A percentile compares a stretch with the other conserved stretches of the same genome.
Conservation (phyloP, 2,888 invertebrate genomes). For the Nineta flava region DNA sequence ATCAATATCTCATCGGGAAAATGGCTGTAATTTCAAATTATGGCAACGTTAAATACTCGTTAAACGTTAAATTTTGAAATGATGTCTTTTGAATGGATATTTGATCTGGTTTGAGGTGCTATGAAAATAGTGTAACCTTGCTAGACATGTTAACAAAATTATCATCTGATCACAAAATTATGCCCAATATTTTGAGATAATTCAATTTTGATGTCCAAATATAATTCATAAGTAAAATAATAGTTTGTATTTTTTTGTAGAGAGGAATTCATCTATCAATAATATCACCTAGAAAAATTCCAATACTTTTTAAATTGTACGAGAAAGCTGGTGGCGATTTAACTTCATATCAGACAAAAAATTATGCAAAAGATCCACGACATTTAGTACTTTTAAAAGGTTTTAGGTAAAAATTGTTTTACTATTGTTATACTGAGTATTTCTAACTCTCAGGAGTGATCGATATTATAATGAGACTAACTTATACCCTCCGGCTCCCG, state of each 20-base stretch:
- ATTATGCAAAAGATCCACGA: conserved; percentile 78
- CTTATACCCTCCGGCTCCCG: too few species aligned
- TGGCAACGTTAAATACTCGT: too few species aligned
- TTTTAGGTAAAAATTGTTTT: conserved; percentile 32
- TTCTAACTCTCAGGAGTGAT: background rate
- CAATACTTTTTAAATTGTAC: conserved; percentile 70
- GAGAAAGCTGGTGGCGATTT: conserved; percentile 83
- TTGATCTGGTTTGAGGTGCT: conserved; percentile 29
- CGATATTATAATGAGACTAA: too few species aligned
- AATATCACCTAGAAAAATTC: conserved; percentile 76
- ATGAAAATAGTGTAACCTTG: conserved; percentile 25
- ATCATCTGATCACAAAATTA: conserved; percentile 17
- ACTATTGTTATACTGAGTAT: background rate
- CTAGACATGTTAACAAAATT: conserved; percentile 21
- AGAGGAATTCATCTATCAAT: conserved; percentile 74
- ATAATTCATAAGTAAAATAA: background rate
- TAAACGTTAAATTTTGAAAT: background rate
- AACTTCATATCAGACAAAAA: conserved; percentile 61
- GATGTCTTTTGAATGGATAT: conserved; percentile 24
- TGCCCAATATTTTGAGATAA: background rate
- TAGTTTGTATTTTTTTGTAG: conserved; percentile 32
- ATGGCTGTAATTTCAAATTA: too few species aligned
- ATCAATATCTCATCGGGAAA: too few species aligned
- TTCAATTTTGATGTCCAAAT: background rate
- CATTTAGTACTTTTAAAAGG: conserved; percentile 66